phyloP scores from a whole-genome alignment of 2,888 invertebrate species.

The Stictocephala bisonia region DNA sequence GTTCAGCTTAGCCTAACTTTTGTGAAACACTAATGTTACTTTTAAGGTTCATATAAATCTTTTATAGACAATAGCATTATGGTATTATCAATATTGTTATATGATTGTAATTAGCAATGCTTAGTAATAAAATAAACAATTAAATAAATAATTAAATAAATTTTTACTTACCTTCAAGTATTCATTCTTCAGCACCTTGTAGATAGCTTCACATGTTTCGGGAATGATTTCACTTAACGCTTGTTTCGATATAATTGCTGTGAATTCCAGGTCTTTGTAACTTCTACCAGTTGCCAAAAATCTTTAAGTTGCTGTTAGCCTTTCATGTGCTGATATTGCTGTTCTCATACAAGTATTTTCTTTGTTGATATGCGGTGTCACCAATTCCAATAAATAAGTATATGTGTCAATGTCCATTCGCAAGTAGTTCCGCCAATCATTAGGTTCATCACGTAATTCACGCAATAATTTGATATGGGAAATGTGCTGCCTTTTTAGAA shows the following conservation, averaged over 20 bases:
- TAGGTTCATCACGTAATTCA: conserved; percentile 49
- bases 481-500: conserved; percentile 22
- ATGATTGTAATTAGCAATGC: too few species aligned
- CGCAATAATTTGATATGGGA: conserved; percentile 45
- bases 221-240: conserved; percentile 58
- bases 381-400: conserved; percentile 52
- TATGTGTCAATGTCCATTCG: conserved; percentile 56
- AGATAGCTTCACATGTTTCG: conserved; percentile 58
- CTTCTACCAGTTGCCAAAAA: conserved; percentile 58
- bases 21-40: too few species aligned
- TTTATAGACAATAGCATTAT: too few species aligned
- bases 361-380: conserved; percentile 55
- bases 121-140: too few species aligned
- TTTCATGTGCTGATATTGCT: conserved; percentile 57
- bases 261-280: conserved; percentile 58
- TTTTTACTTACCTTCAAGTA: conserved; percentile 56
- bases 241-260: conserved; percentile 55
- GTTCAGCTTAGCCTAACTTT: too few species aligned
- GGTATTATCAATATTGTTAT: too few species aligned
- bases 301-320: conserved; percentile 49
- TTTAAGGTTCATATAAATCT: too few species aligned
- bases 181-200: conserved; percentile 56
- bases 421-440: conserved; percentile 56
- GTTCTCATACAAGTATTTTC: conserved; percentile 55
- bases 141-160: conserved; percentile 25